Evolutionary conservation across 2,113 vertebrate species (phyloP).

Genomic region (Eubucco bourcierii): DNA sequence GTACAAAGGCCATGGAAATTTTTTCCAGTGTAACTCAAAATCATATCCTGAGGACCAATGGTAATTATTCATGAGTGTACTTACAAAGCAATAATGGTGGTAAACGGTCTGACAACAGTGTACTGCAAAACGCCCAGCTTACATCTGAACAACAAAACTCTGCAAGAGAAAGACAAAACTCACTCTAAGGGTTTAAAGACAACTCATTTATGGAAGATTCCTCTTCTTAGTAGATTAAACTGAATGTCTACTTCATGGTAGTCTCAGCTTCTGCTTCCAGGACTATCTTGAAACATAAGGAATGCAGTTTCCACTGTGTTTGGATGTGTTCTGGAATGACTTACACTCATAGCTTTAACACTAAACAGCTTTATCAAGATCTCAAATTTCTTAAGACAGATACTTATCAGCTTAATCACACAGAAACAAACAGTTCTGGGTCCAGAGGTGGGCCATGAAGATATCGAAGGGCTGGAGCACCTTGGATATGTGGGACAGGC

Average conservation of each 20-base stretch:
- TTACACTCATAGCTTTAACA: not conserved
- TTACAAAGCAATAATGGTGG: slow-evolving; percentile 95
- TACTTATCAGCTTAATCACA: not conserved
- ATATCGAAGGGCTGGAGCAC: too few species aligned
- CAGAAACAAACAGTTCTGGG: not conserved
- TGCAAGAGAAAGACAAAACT: slow-evolving; percentile 69
- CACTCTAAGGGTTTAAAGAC: not conserved
- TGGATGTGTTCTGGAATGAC: not conserved
- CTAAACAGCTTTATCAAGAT: slow-evolving; percentile 2
- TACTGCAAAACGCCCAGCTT: slow-evolving; percentile 97
- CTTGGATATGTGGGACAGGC: too few species aligned
- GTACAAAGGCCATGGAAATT: not conserved
- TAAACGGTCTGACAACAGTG: slow-evolving; percentile 93
- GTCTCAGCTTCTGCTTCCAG: not conserved
- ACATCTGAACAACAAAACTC: slow-evolving; percentile 92
- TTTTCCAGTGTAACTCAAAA: not conserved
- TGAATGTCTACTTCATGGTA: not conserved
- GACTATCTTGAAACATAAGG: not conserved
- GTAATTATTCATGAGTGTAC: slow-evolving; percentile 63
- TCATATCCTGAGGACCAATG: not conserved
- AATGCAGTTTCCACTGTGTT: not conserved
- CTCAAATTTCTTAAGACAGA: not conserved
- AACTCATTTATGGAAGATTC: not conserved
- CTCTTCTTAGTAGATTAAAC: not conserved
- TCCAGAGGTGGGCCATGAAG: too few species aligned